phyloP scores from a whole-genome alignment of 2,888 invertebrate genomes.

The Ditula angustiorana region DNA sequence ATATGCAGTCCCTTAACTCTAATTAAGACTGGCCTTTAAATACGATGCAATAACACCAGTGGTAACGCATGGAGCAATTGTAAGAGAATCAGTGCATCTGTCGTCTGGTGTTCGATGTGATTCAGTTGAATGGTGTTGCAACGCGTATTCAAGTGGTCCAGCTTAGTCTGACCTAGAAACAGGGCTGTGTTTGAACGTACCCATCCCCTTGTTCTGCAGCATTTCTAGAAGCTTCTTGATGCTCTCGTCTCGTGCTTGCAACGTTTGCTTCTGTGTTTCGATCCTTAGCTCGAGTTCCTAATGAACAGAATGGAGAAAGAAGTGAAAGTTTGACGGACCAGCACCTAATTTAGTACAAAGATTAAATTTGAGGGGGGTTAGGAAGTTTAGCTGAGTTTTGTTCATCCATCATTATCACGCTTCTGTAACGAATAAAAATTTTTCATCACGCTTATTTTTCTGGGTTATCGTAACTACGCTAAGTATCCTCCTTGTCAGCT shows the following conservation, averaged over 20 bases:
- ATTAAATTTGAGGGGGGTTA: no score
- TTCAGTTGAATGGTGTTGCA: neutral
- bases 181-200: conserved; percentile 84
- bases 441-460: no score
- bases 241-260: conserved; percentile 98
- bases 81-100: neutral
- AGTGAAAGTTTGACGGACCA: neutral
- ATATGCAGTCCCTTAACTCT: conserved; percentile 35
- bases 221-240: conserved; percentile 99
- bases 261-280: conserved; percentile 99
- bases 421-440: no score
- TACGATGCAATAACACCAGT: neutral
- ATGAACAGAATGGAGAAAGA: conserved; percentile 44
- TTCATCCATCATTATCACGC: no score
- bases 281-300: conserved; percentile 98
- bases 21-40: neutral
- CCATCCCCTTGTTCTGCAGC: conserved; percentile 98
- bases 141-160: neutral
- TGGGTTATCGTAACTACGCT: no score
- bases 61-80: neutral
- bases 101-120: neutral
- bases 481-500: no score
- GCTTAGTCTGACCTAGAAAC: neutral
- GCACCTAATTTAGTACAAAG: neutral
- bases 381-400: no score